phyloP scores from a whole-genome alignment of 2,797 vertebrate species.

The Pampus argenteus region DNA sequence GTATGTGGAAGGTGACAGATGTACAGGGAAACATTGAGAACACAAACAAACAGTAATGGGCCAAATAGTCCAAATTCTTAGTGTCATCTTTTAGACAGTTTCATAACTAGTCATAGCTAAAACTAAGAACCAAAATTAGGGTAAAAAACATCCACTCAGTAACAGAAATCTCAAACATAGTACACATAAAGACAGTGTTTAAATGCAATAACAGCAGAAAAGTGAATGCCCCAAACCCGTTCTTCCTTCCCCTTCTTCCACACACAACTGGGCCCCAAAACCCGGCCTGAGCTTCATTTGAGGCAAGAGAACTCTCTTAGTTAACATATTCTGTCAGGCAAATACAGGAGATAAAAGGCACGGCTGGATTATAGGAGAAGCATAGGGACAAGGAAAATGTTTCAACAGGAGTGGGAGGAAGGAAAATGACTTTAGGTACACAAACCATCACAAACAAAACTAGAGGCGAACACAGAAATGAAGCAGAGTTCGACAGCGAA shows the following conservation, averaged over 20 bases:
- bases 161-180: neutral
- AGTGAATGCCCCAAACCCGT: slow-evolving; percentile 48
- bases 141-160: neutral
- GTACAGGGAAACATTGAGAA: slow-evolving; percentile 50
- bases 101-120: slow-evolving; percentile 28
- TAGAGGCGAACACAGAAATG: slow-evolving; percentile 37
- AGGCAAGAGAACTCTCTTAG: slow-evolving; percentile 33
- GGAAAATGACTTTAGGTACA: slow-evolving; percentile 62
- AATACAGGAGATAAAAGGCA: slow-evolving; percentile 51
- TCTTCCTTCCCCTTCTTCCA: slow-evolving; percentile 60
- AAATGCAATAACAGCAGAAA: slow-evolving; percentile 43
- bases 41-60: slow-evolving; percentile 67
- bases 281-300: slow-evolving; percentile 46
- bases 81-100: slow-evolving; percentile 55
- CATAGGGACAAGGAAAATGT: slow-evolving; percentile 40
- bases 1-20: slow-evolving; percentile 19
- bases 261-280: slow-evolving; percentile 71
- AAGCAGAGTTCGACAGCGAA: slow-evolving; percentile 26
- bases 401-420: slow-evolving; percentile 57
- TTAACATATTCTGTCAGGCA: slow-evolving; percentile 37
- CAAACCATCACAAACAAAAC: slow-evolving; percentile 51
- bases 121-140: slow-evolving; percentile 23
- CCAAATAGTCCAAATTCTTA: slow-evolving; percentile 68
- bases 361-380: slow-evolving; percentile 48
- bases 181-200: slow-evolving; percentile 19